A percentile compares a stretch with the other conserved stretches of the same genome.
Evolutionary conservation across 2,888 invertebrate genomes (phyloP).

Genomic region (Tholera decimalis): DNA sequence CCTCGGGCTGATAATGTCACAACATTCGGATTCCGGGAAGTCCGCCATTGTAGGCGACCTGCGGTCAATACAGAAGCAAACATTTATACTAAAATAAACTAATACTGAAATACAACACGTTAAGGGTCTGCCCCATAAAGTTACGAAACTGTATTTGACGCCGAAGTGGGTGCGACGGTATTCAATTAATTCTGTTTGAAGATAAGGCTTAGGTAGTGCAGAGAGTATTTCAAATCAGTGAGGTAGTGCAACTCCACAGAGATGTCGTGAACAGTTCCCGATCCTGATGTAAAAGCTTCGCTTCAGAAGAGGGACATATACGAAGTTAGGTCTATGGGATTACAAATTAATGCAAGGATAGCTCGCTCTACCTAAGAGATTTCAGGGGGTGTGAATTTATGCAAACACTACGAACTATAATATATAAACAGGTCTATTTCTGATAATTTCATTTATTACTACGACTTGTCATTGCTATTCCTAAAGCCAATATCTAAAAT

Average conservation of each 20-base stretch:
- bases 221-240: too few species aligned
- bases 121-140: neutral
- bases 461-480: too few species aligned
- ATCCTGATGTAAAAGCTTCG: neutral
- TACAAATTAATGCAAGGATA: neutral
- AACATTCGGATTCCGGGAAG: slow-evolving; percentile 36
- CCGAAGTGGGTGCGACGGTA: neutral
- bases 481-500: too few species aligned
- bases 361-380: neutral
- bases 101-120: neutral
- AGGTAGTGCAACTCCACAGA: neutral
- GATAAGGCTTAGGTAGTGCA: neutral
- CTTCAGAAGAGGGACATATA: neutral
- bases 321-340: neutral
- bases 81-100: slow-evolving; percentile 1
- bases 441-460: too few species aligned
- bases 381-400: too few species aligned
- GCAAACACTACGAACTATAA: too few species aligned
- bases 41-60: slow-evolving; percentile 14
- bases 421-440: too few species aligned
- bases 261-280: neutral
- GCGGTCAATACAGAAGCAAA: slow-evolving; percentile 12
- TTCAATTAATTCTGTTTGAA: slow-evolving; percentile 10
- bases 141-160: neutral
- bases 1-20: slow-evolving; percentile 33